Conservation (phyloP, 2,888 invertebrate species). For the Habrosyne pyritoides region DNA sequence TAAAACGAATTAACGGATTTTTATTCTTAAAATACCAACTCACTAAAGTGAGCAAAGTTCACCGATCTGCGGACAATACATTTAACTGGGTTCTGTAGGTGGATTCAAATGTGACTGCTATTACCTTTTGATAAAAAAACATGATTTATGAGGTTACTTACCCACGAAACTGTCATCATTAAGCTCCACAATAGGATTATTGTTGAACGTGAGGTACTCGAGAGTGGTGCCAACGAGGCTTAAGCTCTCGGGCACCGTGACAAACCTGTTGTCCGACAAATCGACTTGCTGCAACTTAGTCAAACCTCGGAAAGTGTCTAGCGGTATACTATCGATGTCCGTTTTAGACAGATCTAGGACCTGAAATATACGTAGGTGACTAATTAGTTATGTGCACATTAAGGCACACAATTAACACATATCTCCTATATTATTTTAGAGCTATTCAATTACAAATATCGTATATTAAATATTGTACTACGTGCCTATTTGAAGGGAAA, state of each 20-base stretch:
- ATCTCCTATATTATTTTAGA: too few relatives aligned
- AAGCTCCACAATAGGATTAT: conserved; percentile 84
- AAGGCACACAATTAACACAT: not conserved
- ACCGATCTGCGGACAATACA: not conserved
- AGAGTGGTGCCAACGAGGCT: conserved; percentile 80
- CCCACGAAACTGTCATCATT: conserved; percentile 85
- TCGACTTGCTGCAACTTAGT: conserved; percentile 81
- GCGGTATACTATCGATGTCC: conserved; percentile 81
- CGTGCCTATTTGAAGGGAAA: too few relatives aligned
- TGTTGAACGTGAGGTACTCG: conserved; percentile 83
- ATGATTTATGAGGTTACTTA: conserved; percentile 41
- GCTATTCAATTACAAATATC: too few relatives aligned
- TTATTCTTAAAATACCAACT: not conserved
- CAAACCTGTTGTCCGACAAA: conserved; percentile 84
- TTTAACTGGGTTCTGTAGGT: not conserved
- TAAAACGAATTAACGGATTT: not conserved
- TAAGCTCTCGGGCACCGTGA: conserved; percentile 83
- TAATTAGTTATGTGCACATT: not conserved
- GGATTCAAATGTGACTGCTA: not conserved
- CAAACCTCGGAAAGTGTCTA: conserved; percentile 77
- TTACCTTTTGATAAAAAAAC: conserved; percentile 6
- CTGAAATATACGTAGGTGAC: conserved; percentile 49
- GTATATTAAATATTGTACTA: too few relatives aligned
- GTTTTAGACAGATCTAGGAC: conserved; percentile 83
- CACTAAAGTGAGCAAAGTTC: not conserved